Evolutionary conservation across 2,797 vertebrate species (phyloP).

Genomic region (Anomalospiza imberbis): DNA sequence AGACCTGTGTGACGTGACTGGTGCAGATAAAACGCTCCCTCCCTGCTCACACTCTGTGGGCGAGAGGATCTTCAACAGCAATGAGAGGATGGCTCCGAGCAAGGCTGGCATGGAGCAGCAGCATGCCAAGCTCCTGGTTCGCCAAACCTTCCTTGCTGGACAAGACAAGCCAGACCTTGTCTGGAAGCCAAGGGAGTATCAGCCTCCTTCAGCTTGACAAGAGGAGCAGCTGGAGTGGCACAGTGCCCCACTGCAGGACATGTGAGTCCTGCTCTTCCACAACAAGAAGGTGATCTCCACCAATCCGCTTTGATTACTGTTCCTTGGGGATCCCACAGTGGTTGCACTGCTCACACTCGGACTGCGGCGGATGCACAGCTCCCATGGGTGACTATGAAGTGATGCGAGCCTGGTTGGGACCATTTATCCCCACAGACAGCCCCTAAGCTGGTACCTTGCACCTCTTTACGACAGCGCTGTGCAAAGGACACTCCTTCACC

Average conservation of each 20-base stretch:
- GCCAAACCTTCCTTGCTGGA: not conserved
- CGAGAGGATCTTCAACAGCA: not conserved
- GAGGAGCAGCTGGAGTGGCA: not conserved
- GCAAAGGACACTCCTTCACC: not conserved
- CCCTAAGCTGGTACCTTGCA: not conserved
- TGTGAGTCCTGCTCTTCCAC: not conserved
- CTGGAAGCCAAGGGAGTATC: not conserved
- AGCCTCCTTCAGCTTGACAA: not conserved
- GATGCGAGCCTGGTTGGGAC: not conserved
- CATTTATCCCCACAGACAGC: not conserved
- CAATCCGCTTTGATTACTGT: fast-evolving
- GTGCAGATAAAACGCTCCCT: not conserved
- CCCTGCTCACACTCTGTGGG: not conserved
- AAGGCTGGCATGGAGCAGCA: not conserved
- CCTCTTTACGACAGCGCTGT: fast-evolving
- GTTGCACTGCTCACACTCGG: fast-evolving
- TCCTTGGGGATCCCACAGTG: fast-evolving
- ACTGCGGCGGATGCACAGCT: fast-evolving
- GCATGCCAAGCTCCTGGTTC: not conserved
- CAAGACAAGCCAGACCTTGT: not conserved
- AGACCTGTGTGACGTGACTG: not conserved
- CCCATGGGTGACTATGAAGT: fast-evolving
- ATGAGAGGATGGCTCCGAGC: not conserved
- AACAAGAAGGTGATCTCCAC: not conserved
- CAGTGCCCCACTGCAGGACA: not conserved